Base-by-base conservation (phyloP, 2,888 invertebrate genomes). In the Notodonta dromedarius region DNA sequence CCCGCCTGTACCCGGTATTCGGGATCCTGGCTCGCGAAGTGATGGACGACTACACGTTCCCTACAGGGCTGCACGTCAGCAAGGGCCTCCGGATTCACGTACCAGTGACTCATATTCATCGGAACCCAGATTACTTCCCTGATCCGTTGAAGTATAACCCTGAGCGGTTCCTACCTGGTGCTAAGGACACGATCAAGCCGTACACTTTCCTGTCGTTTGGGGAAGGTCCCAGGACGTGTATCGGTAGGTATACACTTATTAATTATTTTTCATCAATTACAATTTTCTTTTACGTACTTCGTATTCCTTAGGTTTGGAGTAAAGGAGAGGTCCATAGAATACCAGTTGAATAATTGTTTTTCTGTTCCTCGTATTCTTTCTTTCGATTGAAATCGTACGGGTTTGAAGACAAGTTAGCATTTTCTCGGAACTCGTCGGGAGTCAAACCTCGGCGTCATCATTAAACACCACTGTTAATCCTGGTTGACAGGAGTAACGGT, bases 1-100 rank as follows among this genome's bases (percentile, higher is more conserved):
- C 90, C 0, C 82, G 90, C 0, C 50, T n/a, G 16, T 86, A 89
- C 46, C 90, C 90, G 0, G 80, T 84, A 0, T 14, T 88, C 0
- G 80, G 82, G 9, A 39, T 55, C 9, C 14, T 55, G 1, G 40
- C 75, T 9, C 69, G 83, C 32, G 78, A 80, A 51, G 78, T 78
- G 0, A 66, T 70, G 58, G 78, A 78, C 35, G 70, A 74, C 12
- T 82, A 82, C 51, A 73, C 67, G 0, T 62, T 83, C 13, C 80
- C 83, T 0, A 64, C 75, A 0, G 81, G 82, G 3, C 56, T 83
- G n/a, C 63, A 40, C 2, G 57, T 85, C 11, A 72, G 81, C n/a
- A 80, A 80, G 61, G 77, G 76, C 0, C 40, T 74, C 35, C 76
- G 79, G 4, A 60, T 85, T 11, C 82, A 84, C 55, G 67, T 85